Evolutionary conservation across 1,140 invertebrate genomes (phyloP).

Genomic region (Drosophila punjabiensis): DNA sequence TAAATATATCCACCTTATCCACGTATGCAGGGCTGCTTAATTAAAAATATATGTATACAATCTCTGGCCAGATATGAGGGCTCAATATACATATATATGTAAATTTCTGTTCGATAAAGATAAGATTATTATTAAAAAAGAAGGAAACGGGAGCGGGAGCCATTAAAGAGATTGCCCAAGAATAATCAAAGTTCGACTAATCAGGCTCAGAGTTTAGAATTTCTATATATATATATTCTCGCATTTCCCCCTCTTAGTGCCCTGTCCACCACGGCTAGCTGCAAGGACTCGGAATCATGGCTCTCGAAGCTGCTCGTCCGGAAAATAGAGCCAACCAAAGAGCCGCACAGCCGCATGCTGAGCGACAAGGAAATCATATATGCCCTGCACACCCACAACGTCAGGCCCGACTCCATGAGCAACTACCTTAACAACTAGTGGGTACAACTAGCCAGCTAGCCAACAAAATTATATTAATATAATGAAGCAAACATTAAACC

Average conservation of each 20-base stretch:
- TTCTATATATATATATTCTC: neutral
- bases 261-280: slow-evolving; percentile 60
- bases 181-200: neutral
- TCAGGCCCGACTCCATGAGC: slow-evolving; percentile 94
- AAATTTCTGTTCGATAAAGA: slow-evolving; percentile 14
- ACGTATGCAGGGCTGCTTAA: neutral
- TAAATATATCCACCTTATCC: neutral
- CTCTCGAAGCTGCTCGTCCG: slow-evolving; percentile 95
- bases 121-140: slow-evolving; percentile 1
- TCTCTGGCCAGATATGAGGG: slow-evolving; percentile 1
- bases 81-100: neutral
- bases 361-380: slow-evolving; percentile 98
- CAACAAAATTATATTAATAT: neutral
- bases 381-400: slow-evolving; percentile 97
- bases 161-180: neutral
- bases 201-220: slow-evolving; percentile 8
- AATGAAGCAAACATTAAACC: neutral
- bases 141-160: neutral
- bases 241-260: slow-evolving; percentile 20
- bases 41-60: slow-evolving; percentile 4
- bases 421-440: slow-evolving; percentile 96
- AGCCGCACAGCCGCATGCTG: slow-evolving; percentile 97
- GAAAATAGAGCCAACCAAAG: slow-evolving; percentile 97
- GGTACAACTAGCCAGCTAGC: slow-evolving; percentile 84
- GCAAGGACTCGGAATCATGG: slow-evolving; percentile 90